Evolutionary conservation across 2,113 vertebrate genomes (phyloP).

Genomic region (Aramus guarauna): DNA sequence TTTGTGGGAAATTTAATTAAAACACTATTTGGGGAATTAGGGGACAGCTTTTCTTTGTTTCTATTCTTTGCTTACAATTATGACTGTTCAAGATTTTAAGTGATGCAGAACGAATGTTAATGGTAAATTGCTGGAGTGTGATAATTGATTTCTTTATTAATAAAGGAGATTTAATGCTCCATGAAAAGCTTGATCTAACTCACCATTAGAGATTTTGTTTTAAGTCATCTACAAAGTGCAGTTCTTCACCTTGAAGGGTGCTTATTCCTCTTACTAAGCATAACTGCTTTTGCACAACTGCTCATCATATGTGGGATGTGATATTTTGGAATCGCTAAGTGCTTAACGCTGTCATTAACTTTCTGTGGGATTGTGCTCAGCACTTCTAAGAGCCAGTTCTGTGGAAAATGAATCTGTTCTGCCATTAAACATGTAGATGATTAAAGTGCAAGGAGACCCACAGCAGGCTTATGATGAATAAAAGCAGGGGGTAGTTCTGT

Average conservation of each 20-base stretch:
- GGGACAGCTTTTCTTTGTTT: slow-evolving; percentile 32
- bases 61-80: slow-evolving; percentile 27
- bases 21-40: slow-evolving; percentile 19
- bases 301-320: not conserved
- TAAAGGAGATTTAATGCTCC: slow-evolving; percentile 53
- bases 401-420: not conserved
- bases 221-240: not conserved
- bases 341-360: not conserved
- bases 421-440: not conserved
- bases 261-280: slow-evolving; percentile 19
- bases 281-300: not conserved
- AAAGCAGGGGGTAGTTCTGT: not conserved
- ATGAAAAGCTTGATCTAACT: slow-evolving; percentile 14
- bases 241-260: slow-evolving; percentile 38
- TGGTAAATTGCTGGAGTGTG: slow-evolving; percentile 55
- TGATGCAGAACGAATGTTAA: slow-evolving; percentile 54
- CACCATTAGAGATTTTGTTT: slow-evolving; percentile 9
- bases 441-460: not conserved
- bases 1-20: slow-evolving; percentile 50
- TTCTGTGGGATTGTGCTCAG: not conserved
- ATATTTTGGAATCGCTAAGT: not conserved
- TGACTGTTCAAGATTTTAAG: slow-evolving; percentile 32
- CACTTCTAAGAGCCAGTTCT: not conserved
- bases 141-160: slow-evolving; percentile 68
- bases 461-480: not conserved